A percentile compares a stretch with the other conserved stretches of the same genome.
These are phyloP conservation scores for Marasmarcha lunaedactyla DNA, from an alignment of 2,888 invertebrate species.

Conservation along the genomic window DNA sequence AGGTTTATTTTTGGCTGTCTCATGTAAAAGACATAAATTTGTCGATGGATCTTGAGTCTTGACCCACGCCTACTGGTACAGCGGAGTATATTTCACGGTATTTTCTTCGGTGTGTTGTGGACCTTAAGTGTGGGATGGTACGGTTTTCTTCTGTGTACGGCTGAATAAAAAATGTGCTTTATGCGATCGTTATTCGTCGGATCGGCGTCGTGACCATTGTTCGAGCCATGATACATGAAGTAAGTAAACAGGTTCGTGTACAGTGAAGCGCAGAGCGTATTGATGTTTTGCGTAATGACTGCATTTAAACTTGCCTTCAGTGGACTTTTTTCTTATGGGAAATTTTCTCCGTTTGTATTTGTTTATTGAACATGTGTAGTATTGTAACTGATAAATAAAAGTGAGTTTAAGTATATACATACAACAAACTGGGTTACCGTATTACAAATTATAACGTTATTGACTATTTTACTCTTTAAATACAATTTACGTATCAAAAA, in stretches of 20 bases:
- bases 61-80: slow-evolving; percentile 65
- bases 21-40: slow-evolving; percentile 32
- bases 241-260: slow-evolving; percentile 56
- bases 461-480: no score
- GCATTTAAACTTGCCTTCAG: slow-evolving; percentile 27
- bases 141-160: no score
- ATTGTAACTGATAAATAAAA: no score
- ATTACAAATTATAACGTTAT: no score
- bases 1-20: slow-evolving; percentile 33
- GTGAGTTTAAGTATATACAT: no score
- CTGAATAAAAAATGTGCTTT: slow-evolving; percentile 30
- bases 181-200: slow-evolving; percentile 44
- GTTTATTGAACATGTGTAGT: no score
- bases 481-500: no score
- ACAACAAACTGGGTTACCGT: no score
- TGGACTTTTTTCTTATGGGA: slow-evolving; percentile 31
- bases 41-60: slow-evolving; percentile 45
- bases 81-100: slow-evolving; percentile 57
- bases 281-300: slow-evolving; percentile 43
- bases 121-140: not conserved
- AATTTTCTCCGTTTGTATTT: slow-evolving; percentile 11
- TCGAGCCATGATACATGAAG: slow-evolving; percentile 55
- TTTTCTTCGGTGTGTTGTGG: slow-evolving; percentile 19
- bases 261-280: slow-evolving; percentile 40
- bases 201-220: slow-evolving; percentile 63